Conservation (phyloP, 1,140 invertebrate species). For the Bombus sibiricus region DNA sequence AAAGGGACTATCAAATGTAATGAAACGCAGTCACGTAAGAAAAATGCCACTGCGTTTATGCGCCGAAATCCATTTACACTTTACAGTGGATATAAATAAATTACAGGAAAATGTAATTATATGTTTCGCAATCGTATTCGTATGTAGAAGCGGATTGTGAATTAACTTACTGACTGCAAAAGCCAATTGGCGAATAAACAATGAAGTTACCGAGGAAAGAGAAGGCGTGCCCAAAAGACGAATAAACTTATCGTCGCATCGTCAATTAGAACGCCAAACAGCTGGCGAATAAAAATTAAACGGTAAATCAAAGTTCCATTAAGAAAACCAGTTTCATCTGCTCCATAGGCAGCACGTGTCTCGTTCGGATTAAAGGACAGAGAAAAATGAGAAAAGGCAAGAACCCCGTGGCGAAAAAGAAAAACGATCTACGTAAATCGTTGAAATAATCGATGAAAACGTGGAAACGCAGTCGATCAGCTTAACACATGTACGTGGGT, state of each 20-base stretch:
- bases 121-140: too few relatives aligned
- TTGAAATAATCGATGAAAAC: background rate
- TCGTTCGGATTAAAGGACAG: background rate
- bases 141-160: too few relatives aligned
- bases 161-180: too few relatives aligned
- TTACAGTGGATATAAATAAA: background rate
- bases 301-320: constrained; percentile 17
- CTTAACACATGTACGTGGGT: background rate
- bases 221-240: background rate
- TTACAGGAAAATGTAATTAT: too few relatives aligned
- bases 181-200: background rate
- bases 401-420: background rate
- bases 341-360: background rate
- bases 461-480: background rate
- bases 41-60: background rate
- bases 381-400: background rate
- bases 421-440: background rate
- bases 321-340: constrained; percentile 2
- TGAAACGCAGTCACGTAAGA: background rate
- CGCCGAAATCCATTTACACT: background rate
- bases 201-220: background rate
- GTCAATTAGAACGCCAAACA: background rate
- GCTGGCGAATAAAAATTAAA: background rate
- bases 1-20: background rate
- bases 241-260: background rate